Percentiles rank a stretch among this genome's conserved stretches.
Evolutionary conservation across 1,140 invertebrate species (phyloP).

Genomic region (Heliconius congener): DNA sequence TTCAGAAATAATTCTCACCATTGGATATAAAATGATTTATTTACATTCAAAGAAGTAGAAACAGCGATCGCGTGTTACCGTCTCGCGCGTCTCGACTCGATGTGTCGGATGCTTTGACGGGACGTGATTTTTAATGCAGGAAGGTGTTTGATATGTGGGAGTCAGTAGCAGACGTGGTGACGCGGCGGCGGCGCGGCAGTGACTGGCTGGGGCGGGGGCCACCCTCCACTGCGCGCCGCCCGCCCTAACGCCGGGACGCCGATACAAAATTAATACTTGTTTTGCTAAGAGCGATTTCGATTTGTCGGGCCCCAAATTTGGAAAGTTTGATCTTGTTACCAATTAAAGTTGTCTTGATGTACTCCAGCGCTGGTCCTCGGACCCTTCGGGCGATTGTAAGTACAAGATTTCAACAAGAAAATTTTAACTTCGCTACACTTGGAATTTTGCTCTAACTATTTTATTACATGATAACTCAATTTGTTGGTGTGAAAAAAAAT

Average conservation of each 20-base stretch:
- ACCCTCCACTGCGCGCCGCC: constrained; percentile 60
- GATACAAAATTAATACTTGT: constrained; percentile 81
- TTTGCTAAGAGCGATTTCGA: constrained; percentile 79
- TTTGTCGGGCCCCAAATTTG: constrained; percentile 75
- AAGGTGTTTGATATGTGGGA: constrained; percentile 53
- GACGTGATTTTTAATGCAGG: constrained; percentile 55
- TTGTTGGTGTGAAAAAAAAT: not conserved
- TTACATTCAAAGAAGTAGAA: constrained; percentile 47
- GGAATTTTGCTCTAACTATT: not conserved
- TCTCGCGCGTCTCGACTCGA: constrained; percentile 26
- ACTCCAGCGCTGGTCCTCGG: constrained; percentile 31
- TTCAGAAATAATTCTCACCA: constrained; percentile 42
- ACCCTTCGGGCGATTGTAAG: constrained; percentile 26
- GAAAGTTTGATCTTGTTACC: constrained; percentile 79
- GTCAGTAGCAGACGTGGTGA: constrained; percentile 50
- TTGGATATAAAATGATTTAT: constrained; percentile 55
- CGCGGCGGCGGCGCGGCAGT: constrained; percentile 53
- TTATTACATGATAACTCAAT: not conserved
- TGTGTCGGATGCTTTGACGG: constrained; percentile 50
- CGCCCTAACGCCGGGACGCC: constrained; percentile 60
- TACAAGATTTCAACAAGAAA: constrained; percentile 23
- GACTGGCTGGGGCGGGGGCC: constrained; percentile 64
- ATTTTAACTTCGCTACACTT: constrained; percentile 15
- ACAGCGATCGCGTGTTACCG: constrained; percentile 27
- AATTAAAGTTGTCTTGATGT: constrained; percentile 77